Evolutionary conservation across 92 coral and sea anemone genomes (phyloP).

Genomic region (Metridium senile): DNA sequence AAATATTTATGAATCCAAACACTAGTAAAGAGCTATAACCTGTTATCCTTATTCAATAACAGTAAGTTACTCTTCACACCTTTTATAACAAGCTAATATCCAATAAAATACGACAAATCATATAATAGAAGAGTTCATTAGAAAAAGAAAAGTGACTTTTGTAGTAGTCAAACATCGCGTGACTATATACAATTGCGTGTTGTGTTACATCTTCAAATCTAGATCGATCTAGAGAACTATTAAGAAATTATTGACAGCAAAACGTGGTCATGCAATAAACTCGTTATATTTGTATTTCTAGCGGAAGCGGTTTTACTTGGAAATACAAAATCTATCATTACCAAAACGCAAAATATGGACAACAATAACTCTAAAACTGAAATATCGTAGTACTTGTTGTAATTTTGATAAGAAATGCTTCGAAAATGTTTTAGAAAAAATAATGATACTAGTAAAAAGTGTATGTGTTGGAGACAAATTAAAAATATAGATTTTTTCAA

Average conservation of each 20-base stretch:
- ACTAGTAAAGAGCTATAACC: constrained; percentile 2
- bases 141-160: neutral
- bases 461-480: too few species aligned
- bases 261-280: too few species aligned
- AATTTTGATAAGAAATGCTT: too few species aligned
- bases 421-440: too few species aligned
- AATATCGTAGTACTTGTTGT: too few species aligned
- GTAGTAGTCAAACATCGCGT: constrained; percentile 22
- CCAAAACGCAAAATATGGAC: too few species aligned
- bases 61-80: neutral
- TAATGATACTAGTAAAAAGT: too few species aligned
- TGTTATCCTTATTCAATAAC: neutral
- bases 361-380: too few species aligned
- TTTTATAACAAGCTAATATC: neutral
- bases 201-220: constrained; percentile 23
- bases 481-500: too few species aligned
- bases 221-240: neutral
- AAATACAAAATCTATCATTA: too few species aligned
- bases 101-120: neutral
- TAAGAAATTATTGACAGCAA: neutral
- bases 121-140: neutral
- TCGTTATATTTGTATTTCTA: too few species aligned
- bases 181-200: constrained; percentile 7
- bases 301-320: too few species aligned
- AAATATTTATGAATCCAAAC: constrained; percentile 25